phyloP scores from a whole-genome alignment of 2,113 vertebrate species.

The Etheostoma spectabile region DNA sequence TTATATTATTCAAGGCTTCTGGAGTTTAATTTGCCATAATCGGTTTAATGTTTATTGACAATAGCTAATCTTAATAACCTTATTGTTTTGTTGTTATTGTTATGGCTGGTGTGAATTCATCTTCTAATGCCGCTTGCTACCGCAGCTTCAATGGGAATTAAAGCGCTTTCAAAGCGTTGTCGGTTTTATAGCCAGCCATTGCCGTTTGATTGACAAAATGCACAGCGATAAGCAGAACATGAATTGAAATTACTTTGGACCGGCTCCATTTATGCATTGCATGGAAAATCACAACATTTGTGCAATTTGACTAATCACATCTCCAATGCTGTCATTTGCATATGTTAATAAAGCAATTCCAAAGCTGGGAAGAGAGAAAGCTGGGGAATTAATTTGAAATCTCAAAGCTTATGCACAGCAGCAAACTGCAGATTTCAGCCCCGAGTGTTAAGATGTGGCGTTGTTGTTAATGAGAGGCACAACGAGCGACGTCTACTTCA shows the following conservation, averaged over 20 bases:
- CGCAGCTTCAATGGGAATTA: constrained; percentile 32
- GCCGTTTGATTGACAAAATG: constrained; percentile 72
- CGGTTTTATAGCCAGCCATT: constrained; percentile 48
- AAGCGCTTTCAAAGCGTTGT: constrained; percentile 49
- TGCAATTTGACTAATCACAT: constrained; percentile 78
- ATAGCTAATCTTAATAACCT: constrained; percentile 52
- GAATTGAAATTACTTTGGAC: constrained; percentile 65
- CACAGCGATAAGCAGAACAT: constrained; percentile 53
- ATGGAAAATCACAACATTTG: constrained; percentile 73
- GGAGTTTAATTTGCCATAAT: constrained; percentile 63
- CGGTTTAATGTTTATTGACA: constrained; percentile 53
- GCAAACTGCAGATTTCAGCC: neutral
- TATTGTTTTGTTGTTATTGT: constrained; percentile 55
- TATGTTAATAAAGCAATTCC: constrained; percentile 80
- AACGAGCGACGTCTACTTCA: constrained; percentile 36
- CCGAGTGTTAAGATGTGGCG: neutral
- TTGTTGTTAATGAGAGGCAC: constrained; percentile 38
- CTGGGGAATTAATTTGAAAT: constrained; percentile 50
- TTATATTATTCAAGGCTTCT: constrained; percentile 21
- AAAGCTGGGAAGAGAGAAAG: constrained; percentile 14
- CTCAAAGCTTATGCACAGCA: constrained; percentile 3
- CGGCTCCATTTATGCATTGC: constrained; percentile 61
- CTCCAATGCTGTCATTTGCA: constrained; percentile 79
- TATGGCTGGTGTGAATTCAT: constrained; percentile 37
- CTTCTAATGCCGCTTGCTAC: constrained; percentile 25